phyloP scores from a whole-genome alignment of 2,888 invertebrate genomes.

The Folsomia manolachei region DNA sequence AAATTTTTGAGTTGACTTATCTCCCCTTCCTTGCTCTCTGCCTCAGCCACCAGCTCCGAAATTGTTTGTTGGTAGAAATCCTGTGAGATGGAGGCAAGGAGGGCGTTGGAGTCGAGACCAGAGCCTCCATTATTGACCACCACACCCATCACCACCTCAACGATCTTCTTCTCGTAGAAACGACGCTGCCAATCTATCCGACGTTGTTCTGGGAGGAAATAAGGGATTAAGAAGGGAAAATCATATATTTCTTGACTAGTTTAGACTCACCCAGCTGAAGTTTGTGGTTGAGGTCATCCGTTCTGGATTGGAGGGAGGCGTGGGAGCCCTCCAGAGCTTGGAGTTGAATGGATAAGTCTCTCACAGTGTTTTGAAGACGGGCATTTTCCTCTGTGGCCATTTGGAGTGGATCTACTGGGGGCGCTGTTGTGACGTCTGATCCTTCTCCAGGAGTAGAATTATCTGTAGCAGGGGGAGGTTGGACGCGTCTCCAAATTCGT shows the following conservation, averaged over 20 bases:
- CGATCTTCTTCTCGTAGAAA: conserved; percentile 32
- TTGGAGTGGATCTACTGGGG: too few species aligned
- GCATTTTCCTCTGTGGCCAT: conserved; percentile 4
- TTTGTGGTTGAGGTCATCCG: conserved; percentile 22
- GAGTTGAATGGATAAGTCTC: conserved; percentile 7
- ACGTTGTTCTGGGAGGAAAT: conserved; percentile 9
- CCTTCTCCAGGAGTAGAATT: neutral
- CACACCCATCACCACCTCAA: conserved; percentile 12
- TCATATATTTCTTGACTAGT: neutral
- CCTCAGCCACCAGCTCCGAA: conserved; percentile 19
- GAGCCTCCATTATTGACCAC: neutral
- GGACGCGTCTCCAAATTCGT: too few species aligned
- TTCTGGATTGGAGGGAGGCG: conserved; percentile 13
- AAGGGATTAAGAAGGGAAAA: too few species aligned
- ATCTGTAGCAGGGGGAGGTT: neutral
- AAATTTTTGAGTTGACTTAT: conserved; percentile 9
- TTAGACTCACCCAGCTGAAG: conserved; percentile 14
- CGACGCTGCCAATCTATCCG: conserved; percentile 26
- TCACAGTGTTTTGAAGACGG: conserved; percentile 12
- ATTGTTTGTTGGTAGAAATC: conserved; percentile 28
- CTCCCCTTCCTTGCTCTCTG: conserved; percentile 20
- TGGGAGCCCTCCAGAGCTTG: conserved; percentile 3
- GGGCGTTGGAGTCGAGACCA: neutral
- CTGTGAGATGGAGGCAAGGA: neutral
- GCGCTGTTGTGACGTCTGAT: too few species aligned